Evolutionary conservation across 2,888 invertebrate genomes (phyloP).

Genomic region (Lasioglossum villosulum): DNA sequence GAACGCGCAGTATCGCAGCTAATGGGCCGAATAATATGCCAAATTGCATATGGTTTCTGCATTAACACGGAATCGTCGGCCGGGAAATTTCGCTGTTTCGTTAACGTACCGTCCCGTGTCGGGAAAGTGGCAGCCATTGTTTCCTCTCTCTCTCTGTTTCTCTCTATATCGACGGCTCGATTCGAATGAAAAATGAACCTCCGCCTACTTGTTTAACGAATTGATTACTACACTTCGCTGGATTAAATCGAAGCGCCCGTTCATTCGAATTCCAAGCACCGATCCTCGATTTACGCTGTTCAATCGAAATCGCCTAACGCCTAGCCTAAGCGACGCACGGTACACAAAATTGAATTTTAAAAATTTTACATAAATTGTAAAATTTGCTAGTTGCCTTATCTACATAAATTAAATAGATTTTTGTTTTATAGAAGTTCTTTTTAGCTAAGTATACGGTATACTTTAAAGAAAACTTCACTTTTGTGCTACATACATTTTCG

Average conservation of each 20-base stretch:
- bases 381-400: too few relatives aligned
- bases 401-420: too few relatives aligned
- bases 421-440: too few relatives aligned
- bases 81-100: conserved; percentile 45
- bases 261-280: conserved; percentile 17
- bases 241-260: conserved; percentile 27
- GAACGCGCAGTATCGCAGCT: conserved; percentile 10
- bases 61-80: conserved; percentile 7
- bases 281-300: not conserved
- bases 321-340: too few relatives aligned
- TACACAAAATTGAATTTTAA: too few relatives aligned
- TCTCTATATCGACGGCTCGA: conserved; percentile 8
- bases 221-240: conserved; percentile 45
- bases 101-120: not conserved
- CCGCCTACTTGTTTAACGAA: conserved; percentile 49
- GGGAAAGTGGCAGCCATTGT: conserved; percentile 42
- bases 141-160: not conserved
- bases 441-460: too few relatives aligned
- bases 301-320: not conserved
- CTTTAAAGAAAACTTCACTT: too few relatives aligned
- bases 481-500: too few relatives aligned
- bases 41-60: conserved; percentile 27
- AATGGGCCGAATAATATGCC: conserved; percentile 52
- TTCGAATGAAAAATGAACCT: conserved; percentile 43
- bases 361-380: too few relatives aligned